phyloP scores from a whole-genome alignment of 2,113 vertebrate species.

The Cygnus atratus region DNA sequence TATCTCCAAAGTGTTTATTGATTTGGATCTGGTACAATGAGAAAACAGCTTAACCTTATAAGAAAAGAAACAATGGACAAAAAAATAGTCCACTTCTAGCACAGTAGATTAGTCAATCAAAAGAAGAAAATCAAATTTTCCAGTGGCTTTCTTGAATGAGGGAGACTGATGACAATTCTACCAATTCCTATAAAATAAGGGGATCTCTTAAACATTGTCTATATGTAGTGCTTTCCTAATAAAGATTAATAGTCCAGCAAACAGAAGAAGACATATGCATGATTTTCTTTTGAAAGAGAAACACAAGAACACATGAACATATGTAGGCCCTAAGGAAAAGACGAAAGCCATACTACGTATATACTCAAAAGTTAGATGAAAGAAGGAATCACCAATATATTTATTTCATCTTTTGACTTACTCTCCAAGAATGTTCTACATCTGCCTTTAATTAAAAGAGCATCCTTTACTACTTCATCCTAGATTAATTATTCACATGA shows the following conservation, averaged over 20 bases:
- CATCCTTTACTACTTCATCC: background rate
- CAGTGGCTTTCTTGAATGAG: background rate
- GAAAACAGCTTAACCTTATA: background rate
- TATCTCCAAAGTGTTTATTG: background rate
- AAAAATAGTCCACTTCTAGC: background rate
- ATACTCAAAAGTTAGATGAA: background rate
- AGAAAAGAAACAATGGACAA: accelerated
- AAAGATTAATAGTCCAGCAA: background rate
- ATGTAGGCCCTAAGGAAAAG: background rate
- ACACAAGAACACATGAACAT: background rate
- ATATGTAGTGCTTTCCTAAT: background rate
- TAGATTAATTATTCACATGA: slow-evolving; percentile 29
- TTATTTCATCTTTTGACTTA: background rate
- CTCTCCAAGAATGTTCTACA: background rate
- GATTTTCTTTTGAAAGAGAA: background rate
- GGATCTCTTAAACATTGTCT: background rate
- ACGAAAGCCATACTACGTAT: background rate
- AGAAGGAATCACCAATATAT: background rate
- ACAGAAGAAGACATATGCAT: background rate
- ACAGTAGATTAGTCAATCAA: background rate
- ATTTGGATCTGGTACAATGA: background rate
- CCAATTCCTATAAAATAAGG: background rate
- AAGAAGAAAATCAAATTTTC: background rate
- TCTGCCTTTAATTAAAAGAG: slow-evolving; percentile 4
- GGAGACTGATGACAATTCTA: background rate